These are phyloP conservation scores for Butastur rufipennis DNA, from an alignment of 2,113 vertebrate genomes.

Conservation along the genomic window DNA sequence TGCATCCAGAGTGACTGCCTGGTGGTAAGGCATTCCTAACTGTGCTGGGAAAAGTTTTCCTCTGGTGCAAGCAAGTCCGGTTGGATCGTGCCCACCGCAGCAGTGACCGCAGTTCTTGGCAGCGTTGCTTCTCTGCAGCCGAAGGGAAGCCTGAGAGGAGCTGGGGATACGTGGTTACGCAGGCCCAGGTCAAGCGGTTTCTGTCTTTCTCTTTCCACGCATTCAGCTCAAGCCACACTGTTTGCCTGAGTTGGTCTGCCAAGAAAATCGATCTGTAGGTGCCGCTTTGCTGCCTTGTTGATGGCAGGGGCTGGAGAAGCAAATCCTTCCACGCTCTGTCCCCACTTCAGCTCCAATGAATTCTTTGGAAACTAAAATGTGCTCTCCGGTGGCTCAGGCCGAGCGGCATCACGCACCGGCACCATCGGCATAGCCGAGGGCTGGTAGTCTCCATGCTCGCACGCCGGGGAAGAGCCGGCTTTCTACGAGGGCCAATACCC, in stretches of 20 bases:
- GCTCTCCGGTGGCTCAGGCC: background rate
- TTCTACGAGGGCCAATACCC: background rate
- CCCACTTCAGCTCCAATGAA: background rate
- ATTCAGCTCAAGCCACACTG: background rate
- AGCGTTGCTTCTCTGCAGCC: background rate
- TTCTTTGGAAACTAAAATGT: background rate
- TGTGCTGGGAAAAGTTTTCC: background rate
- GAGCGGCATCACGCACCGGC: rapidly evolving
- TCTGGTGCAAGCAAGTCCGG: too few species aligned
- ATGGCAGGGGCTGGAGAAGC: background rate
- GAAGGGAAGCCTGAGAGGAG: background rate
- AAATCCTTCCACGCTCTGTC: background rate
- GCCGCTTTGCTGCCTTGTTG: background rate
- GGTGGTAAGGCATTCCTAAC: background rate
- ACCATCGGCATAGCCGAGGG: too few species aligned
- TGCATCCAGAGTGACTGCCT: rapidly evolving
- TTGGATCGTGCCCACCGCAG: rapidly evolving
- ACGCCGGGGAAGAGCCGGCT: rapidly evolving
- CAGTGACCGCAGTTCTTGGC: background rate
- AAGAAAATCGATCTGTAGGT: background rate
- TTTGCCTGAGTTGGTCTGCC: background rate
- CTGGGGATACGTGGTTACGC: too few species aligned
- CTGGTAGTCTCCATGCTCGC: too few species aligned
- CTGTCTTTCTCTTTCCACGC: background rate
- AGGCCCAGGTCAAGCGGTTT: background rate